phyloP scores from a whole-genome alignment of 2,888 invertebrate species.

The Hydriomena furcata region DNA sequence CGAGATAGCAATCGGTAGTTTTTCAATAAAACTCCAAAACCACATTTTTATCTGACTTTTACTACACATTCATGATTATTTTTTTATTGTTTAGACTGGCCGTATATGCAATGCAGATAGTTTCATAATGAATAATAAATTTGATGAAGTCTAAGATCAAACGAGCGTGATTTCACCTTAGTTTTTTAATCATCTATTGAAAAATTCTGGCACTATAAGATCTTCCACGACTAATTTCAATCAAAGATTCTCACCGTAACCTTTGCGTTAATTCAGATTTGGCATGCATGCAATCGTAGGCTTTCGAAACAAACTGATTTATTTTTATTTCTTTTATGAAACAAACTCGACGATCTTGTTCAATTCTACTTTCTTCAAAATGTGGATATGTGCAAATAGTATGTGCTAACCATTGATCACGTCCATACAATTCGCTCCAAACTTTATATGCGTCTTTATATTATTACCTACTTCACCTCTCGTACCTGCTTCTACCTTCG shows the following conservation, averaged over 20 bases:
- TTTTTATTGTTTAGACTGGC: no score
- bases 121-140: no score
- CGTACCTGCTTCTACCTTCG: no score
- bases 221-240: neutral
- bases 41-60: no score
- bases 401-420: conserved; percentile 18
- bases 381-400: conserved; percentile 18
- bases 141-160: no score
- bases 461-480: neutral
- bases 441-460: neutral
- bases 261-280: neutral
- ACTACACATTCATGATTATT: no score
- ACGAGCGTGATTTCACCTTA: no score
- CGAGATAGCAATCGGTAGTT: no score
- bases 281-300: conserved; percentile 1
- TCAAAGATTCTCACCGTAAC: neutral
- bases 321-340: conserved; percentile 15
- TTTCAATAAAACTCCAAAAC: no score
- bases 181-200: no score
- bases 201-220: no score
- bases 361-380: conserved; percentile 25
- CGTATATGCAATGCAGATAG: no score
- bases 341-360: conserved; percentile 19
- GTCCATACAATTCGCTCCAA: conserved; percentile 7
- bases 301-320: conserved; percentile 12